phyloP scores from a whole-genome alignment of 2,888 invertebrate genomes.

The Apamea crenata region DNA sequence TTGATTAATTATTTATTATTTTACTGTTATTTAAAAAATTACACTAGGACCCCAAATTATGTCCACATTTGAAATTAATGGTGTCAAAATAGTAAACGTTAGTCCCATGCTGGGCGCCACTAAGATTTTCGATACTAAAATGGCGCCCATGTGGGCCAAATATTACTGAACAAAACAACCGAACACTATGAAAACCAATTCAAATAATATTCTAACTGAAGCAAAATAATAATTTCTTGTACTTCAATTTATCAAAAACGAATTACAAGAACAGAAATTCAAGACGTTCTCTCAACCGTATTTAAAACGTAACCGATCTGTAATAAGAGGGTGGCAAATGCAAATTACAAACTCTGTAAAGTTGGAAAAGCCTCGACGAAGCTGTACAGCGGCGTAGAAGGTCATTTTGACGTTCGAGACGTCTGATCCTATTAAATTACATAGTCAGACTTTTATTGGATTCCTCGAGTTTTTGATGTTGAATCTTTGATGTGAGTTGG shows the following conservation, averaged over 20 bases:
- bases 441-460: slow-evolving; percentile 62
- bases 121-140: not conserved
- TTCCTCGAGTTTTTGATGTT: slow-evolving; percentile 58
- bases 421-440: slow-evolving; percentile 63
- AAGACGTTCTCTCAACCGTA: slow-evolving; percentile 28
- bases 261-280: slow-evolving; percentile 26
- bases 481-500: slow-evolving; percentile 60
- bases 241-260: slow-evolving; percentile 15
- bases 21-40: not conserved
- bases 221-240: not conserved
- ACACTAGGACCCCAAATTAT: not conserved
- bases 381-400: slow-evolving; percentile 48
- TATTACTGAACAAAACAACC: not conserved
- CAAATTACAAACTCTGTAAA: slow-evolving; percentile 61
- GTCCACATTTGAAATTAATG: not conserved
- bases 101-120: slow-evolving; percentile 47
- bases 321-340: slow-evolving; percentile 60
- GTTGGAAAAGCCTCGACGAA: slow-evolving; percentile 42
- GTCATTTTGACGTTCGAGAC: slow-evolving; percentile 52
- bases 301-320: slow-evolving; percentile 54
- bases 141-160: slow-evolving; percentile 24
- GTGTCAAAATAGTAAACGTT: accelerated
- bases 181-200: not conserved
- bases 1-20: not conserved
- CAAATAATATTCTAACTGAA: not conserved